Percentiles rank a stretch among this genome's conserved stretches.
phyloP scores from a whole-genome alignment of 2,797 vertebrate species.

The Phalloptychus januarius region DNA sequence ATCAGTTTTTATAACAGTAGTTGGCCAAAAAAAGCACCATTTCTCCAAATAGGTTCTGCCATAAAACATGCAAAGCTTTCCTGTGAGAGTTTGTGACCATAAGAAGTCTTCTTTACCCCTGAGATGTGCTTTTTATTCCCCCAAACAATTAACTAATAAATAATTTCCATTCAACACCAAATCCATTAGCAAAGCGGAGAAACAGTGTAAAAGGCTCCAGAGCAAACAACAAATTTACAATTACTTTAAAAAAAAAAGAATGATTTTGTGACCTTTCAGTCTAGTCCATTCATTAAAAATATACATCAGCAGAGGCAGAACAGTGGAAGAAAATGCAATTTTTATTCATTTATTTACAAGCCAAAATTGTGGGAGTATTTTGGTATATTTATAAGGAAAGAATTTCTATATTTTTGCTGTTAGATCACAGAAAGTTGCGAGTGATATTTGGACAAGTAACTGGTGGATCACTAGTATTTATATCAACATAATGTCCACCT shows the following conservation, averaged over 20 bases:
- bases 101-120: neutral
- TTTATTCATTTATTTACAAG: neutral
- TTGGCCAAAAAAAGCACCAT: conserved; percentile 45
- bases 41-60: conserved; percentile 19
- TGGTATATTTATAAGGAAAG: neutral
- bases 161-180: neutral
- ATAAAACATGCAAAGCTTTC: conserved; percentile 32
- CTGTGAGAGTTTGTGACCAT: conserved; percentile 16
- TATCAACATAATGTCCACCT: neutral
- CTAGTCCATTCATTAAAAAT: conserved; percentile 15
- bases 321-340: neutral
- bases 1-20: conserved; percentile 60
- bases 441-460: neutral
- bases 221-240: neutral
- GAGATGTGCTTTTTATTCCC: neutral
- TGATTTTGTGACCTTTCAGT: neutral
- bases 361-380: neutral
- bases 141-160: neutral
- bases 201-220: neutral
- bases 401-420: neutral
- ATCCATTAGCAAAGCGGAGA: neutral
- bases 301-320: neutral
- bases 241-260: neutral
- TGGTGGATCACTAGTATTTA: neutral
- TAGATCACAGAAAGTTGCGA: neutral